Conservation (phyloP, 2,888 invertebrate species). For the Tuta absoluta region DNA sequence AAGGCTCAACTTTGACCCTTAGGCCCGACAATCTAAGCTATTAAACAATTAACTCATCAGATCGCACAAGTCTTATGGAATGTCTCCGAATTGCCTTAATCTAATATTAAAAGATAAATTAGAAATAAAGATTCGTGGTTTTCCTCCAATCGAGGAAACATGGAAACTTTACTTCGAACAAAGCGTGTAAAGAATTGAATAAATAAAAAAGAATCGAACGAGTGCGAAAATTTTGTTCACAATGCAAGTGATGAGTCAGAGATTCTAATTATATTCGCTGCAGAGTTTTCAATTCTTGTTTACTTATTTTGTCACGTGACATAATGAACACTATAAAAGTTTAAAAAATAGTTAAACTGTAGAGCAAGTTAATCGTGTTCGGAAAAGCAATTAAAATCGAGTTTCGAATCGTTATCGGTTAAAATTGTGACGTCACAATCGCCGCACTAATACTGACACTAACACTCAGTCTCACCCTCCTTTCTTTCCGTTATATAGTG, state of each 20-base stretch:
- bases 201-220: conserved; percentile 32
- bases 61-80: conserved; percentile 36
- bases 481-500: conserved; percentile 74
- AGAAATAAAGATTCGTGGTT: conserved; percentile 47
- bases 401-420: conserved; percentile 31
- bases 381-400: conserved; percentile 27
- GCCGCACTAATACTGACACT: conserved; percentile 48
- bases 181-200: conserved; percentile 36
- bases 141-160: conserved; percentile 62
- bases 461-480: conserved; percentile 76
- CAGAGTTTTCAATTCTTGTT: conserved; percentile 12
- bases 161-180: conserved; percentile 52
- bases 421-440: conserved; percentile 32
- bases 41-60: conserved; percentile 39
- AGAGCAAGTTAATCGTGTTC: conserved; percentile 20
- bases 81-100: conserved; percentile 38
- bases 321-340: not conserved
- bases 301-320: not conserved
- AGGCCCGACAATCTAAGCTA: conserved; percentile 41
- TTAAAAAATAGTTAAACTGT: not conserved
- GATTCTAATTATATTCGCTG: conserved; percentile 32
- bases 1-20: conserved; percentile 48
- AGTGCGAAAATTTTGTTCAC: conserved; percentile 1
- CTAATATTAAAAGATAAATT: conserved; percentile 17
- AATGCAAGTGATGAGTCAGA: conserved; percentile 3